Evolutionary conservation across 2,113 vertebrate genomes (phyloP).

Genomic region (Osmerus eperlanus): DNA sequence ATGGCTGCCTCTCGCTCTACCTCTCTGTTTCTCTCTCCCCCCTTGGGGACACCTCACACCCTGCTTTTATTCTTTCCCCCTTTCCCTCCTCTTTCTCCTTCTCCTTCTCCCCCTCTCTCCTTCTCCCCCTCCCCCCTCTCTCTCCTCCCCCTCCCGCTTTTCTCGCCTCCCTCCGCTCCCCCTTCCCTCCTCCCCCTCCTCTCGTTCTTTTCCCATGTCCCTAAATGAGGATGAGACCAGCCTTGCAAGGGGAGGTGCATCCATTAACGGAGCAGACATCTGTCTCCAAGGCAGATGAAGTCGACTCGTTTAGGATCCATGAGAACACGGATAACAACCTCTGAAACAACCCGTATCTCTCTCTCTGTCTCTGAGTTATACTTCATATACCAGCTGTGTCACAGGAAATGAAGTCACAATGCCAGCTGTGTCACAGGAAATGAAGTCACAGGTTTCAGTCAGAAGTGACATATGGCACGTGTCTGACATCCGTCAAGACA

Average conservation of each 20-base stretch:
- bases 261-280: slow-evolving; percentile 41
- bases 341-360: slow-evolving; percentile 31
- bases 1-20: slow-evolving; percentile 25
- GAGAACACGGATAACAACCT: slow-evolving; percentile 44
- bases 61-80: not conserved
- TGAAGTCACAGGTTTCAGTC: slow-evolving; percentile 7
- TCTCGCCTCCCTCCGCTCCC: not conserved
- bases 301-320: slow-evolving; percentile 48
- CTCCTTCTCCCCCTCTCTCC: not conserved
- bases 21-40: not conserved
- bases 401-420: slow-evolving; percentile 31
- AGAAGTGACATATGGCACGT: too few relatives aligned
- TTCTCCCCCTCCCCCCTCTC: not conserved
- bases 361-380: slow-evolving; percentile 19
- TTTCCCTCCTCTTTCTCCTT: not conserved
- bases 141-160: not conserved
- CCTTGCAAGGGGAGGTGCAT: not conserved
- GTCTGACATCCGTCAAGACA: too few relatives aligned
- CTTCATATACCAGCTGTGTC: slow-evolving; percentile 20
- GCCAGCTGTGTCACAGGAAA: slow-evolving; percentile 33
- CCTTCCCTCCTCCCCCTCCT: not conserved
- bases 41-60: not conserved
- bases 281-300: slow-evolving; percentile 32
- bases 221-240: slow-evolving; percentile 6
- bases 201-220: not conserved